A percentile compares a stretch with the other conserved stretches of the same genome.
phyloP scores from a whole-genome alignment of 2,888 invertebrate species.

The Drosophila diplacantha region DNA sequence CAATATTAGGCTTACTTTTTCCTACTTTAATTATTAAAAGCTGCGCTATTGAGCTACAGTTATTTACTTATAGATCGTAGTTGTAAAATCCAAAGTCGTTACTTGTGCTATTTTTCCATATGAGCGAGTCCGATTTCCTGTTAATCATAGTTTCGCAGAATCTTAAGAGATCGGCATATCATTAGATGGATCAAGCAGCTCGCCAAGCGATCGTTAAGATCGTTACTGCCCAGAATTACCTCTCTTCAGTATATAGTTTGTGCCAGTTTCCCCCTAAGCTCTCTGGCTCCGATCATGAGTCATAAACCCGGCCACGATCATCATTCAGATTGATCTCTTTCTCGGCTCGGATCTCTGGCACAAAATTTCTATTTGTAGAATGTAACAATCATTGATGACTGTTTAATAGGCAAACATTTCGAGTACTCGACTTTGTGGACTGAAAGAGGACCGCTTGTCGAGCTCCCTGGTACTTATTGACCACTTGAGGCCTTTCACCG shows the following conservation, averaged over 20 bases:
- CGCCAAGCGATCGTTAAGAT: conserved; percentile 18
- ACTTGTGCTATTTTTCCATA: background rate
- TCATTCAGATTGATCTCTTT: conserved; percentile 26
- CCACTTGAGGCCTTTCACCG: conserved; percentile 58
- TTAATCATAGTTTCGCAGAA: conserved; percentile 5
- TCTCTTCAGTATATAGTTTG: conserved; percentile 12
- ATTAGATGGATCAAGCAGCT: conserved; percentile 7
- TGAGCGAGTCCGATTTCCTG: background rate
- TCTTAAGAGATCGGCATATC: conserved; percentile 14
- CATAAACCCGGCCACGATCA: conserved; percentile 23
- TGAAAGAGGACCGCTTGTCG: conserved; percentile 24
- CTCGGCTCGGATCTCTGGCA: conserved; percentile 4
- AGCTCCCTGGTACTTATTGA: conserved; percentile 46
- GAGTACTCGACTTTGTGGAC: conserved; percentile 34
- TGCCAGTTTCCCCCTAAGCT: conserved; percentile 12
- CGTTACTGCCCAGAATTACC: conserved; percentile 15
- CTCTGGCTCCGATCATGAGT: conserved; percentile 16
- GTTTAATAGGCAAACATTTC: conserved; percentile 56
- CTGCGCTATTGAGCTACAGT: background rate
- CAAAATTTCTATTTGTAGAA: conserved; percentile 50
- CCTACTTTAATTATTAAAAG: background rate
- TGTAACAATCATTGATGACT: conserved; percentile 54
- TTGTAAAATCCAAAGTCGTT: background rate
- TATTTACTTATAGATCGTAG: background rate
- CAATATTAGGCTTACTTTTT: background rate